These are phyloP conservation scores for Prosopocoilus inquinatus DNA, from an alignment of 2,888 invertebrate species.

Conservation along the genomic window DNA sequence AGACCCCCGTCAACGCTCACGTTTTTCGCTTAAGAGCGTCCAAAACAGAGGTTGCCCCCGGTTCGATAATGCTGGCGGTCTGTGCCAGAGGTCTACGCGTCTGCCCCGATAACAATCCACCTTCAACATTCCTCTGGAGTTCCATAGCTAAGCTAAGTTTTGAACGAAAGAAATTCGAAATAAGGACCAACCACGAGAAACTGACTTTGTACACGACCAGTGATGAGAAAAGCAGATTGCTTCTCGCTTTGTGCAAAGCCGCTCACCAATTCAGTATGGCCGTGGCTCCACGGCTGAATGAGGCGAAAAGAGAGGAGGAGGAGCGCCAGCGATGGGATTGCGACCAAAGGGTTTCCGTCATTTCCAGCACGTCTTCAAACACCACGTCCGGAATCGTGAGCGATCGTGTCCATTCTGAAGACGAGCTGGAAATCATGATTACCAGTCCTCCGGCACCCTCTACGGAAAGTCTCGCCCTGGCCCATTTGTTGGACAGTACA, in stretches of 20 bases:
- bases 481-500: constrained; percentile 69
- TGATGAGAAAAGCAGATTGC: constrained; percentile 85
- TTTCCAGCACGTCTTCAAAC: constrained; percentile 93
- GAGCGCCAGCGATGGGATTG: constrained; percentile 59
- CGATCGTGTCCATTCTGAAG: constrained; percentile 91
- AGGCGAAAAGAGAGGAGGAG: constrained; percentile 79
- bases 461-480: constrained; percentile 79
- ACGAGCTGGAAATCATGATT: constrained; percentile 87
- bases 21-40: constrained; percentile 71
- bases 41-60: constrained; percentile 71
- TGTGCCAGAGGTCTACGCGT: constrained; percentile 91
- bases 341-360: constrained; percentile 57
- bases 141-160: constrained; percentile 94
- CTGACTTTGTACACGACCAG: constrained; percentile 87
- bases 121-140: constrained; percentile 86
- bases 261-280: constrained; percentile 97
- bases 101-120: constrained; percentile 70
- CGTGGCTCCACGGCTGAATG: constrained; percentile 79
- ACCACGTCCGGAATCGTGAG: constrained; percentile 96
- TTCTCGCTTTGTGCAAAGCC: constrained; percentile 69
- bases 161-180: constrained; percentile 97
- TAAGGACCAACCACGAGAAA: constrained; percentile 84
- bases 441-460: constrained; percentile 83
- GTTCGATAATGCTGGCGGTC: constrained; percentile 85
- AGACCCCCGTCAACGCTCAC: constrained; percentile 88